phyloP scores from a whole-genome alignment of 1,140 invertebrate species.

The Penaeus vannamei region DNA sequence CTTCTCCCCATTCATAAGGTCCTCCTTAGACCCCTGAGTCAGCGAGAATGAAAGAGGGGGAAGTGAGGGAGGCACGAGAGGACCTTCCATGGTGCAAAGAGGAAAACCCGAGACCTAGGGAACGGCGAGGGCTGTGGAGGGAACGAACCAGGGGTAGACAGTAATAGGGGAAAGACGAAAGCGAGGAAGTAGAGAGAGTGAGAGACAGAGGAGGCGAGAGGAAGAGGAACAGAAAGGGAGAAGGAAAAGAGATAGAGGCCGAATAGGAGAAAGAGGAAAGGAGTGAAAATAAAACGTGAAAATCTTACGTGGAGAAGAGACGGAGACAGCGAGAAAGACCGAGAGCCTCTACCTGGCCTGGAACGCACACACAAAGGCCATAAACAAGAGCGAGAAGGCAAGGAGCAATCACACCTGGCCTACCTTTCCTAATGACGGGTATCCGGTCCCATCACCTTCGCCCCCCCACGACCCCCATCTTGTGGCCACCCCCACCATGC shows the following conservation, averaged over 20 bases:
- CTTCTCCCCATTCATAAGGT: neutral
- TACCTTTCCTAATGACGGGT: too few relatives aligned
- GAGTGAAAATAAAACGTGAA: neutral
- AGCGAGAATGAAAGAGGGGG: neutral
- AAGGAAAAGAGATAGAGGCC: neutral
- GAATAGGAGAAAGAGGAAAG: neutral
- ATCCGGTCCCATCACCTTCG: too few relatives aligned
- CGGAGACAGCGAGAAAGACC: neutral
- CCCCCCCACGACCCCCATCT: too few relatives aligned
- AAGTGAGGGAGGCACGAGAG: slow-evolving; percentile 1
- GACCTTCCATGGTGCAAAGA: neutral
- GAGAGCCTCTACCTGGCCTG: neutral
- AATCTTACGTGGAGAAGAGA: neutral
- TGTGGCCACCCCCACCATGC: too few relatives aligned
- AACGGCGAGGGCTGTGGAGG: neutral
- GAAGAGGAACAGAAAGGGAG: slow-evolving; percentile 3
- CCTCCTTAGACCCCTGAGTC: neutral
- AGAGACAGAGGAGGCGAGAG: slow-evolving; percentile 16
- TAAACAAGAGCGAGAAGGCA: too few relatives aligned
- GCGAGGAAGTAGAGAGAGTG: neutral
- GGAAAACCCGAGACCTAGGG: too few relatives aligned
- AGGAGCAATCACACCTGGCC: too few relatives aligned
- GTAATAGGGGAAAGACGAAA: neutral
- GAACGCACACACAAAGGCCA: too few relatives aligned
- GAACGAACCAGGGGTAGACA: neutral